These are phyloP conservation scores for Chrysaora quinquecirrha DNA, from an alignment of 30 jellyfish, hydroid and myxozoan genomes.

Conservation along the genomic window DNA sequence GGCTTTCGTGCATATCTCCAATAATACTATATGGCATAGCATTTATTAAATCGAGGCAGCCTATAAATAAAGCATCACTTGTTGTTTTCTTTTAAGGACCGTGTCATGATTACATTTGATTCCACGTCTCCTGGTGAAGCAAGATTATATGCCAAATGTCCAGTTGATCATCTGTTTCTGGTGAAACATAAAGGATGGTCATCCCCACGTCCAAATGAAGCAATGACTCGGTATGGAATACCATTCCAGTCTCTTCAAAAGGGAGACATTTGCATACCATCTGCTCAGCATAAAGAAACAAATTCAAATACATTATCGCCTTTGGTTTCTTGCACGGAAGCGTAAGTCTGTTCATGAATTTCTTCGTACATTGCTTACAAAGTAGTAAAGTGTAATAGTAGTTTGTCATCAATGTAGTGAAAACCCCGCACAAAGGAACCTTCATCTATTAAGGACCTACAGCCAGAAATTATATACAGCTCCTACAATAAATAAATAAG, in stretches of 20 bases:
- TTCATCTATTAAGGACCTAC: too few relatives aligned
- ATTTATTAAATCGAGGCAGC: too few relatives aligned
- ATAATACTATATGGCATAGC: too few relatives aligned
- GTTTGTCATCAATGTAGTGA: too few relatives aligned
- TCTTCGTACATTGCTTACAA: too few relatives aligned
- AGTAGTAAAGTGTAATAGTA: too few relatives aligned
- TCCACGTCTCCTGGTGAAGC: constrained; percentile 90
- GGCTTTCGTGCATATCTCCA: too few relatives aligned
- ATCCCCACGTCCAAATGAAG: constrained; percentile 92
- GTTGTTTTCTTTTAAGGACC: constrained; percentile 66
- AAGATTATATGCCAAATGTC: constrained; percentile 79
- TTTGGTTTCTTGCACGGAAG: constrained; percentile 71
- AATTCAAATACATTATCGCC: constrained; percentile 85
- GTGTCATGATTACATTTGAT: constrained; percentile 86
- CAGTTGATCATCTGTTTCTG: constrained; percentile 90
- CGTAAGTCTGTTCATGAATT: constrained; percentile 43
- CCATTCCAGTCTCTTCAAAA: constrained; percentile 77
- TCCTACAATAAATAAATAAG: too few relatives aligned
- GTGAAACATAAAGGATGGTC: constrained; percentile 97
- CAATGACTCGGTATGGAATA: constrained; percentile 88
- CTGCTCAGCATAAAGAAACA: constrained; percentile 71
- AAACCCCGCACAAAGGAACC: too few relatives aligned
- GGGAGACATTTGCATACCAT: constrained; percentile 79
- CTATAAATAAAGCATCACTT: too few relatives aligned
- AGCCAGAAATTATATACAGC: too few relatives aligned